phyloP scores from a whole-genome alignment of 2,113 vertebrate genomes.

The Vimba vimba region DNA sequence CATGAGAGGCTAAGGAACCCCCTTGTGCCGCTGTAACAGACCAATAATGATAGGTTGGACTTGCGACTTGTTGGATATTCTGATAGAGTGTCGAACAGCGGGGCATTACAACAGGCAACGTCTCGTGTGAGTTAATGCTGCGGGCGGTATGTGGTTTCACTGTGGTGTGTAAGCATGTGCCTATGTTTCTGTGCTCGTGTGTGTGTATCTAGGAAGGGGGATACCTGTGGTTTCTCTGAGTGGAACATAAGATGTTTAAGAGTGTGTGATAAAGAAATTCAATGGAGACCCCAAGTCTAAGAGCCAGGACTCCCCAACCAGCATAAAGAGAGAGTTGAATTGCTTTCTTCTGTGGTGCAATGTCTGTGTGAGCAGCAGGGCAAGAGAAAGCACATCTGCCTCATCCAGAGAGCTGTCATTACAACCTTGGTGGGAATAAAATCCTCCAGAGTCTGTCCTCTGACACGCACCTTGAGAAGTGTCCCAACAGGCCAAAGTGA shows the following conservation, averaged over 20 bases:
- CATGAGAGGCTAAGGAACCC: constrained; percentile 35
- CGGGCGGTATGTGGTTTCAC: constrained; percentile 26
- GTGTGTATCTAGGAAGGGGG: constrained; percentile 14
- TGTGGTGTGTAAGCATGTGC: constrained; percentile 38
- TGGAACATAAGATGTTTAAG: constrained; percentile 64
- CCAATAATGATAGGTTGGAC: constrained; percentile 49
- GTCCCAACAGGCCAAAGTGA: constrained; percentile 44
- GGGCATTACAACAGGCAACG: constrained; percentile 28
- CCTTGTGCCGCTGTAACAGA: constrained; percentile 34
- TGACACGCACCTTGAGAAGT: constrained; percentile 19
- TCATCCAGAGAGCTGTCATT: constrained; percentile 65
- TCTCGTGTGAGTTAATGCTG: constrained; percentile 50
- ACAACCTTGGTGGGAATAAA: constrained; percentile 64
- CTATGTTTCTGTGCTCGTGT: background rate
- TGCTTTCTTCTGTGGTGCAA: constrained; percentile 54
- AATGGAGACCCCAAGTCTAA: constrained; percentile 60
- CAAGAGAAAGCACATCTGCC: constrained; percentile 68
- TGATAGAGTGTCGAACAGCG: constrained; percentile 16
- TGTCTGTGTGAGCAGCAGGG: constrained; percentile 16
- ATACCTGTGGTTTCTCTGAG: constrained; percentile 66
- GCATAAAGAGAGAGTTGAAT: constrained; percentile 63
- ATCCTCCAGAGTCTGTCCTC: constrained; percentile 41
- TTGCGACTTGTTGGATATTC: constrained; percentile 30
- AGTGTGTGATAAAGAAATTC: constrained; percentile 55
- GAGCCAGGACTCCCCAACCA: constrained; percentile 60